These are phyloP conservation scores for Chloroceryle inda DNA, from an alignment of 2,797 vertebrate genomes.

Conservation along the genomic window DNA sequence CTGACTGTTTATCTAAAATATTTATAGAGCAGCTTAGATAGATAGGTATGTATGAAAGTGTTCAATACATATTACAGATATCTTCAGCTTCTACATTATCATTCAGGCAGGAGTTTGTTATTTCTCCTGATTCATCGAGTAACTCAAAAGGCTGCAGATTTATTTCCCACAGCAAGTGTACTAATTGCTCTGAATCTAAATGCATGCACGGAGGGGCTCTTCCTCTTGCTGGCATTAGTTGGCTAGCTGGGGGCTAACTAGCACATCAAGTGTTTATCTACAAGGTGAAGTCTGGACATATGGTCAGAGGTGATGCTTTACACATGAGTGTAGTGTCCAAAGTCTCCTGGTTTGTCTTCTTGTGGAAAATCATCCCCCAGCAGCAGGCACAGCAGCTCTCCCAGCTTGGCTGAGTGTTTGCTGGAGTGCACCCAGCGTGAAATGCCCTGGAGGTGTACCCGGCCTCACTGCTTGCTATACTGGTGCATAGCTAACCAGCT, in stretches of 20 bases:
- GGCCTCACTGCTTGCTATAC: not conserved
- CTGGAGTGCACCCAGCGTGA: accelerated
- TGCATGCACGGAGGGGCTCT: not conserved
- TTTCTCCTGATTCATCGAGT: conserved; percentile 4
- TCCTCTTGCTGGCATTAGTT: not conserved
- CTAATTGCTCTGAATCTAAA: not conserved
- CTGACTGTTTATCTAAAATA: conserved; percentile 40
- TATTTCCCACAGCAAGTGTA: not conserved
- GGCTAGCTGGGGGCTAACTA: not conserved
- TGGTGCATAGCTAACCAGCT: conserved; percentile 20
- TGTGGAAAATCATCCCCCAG: not conserved
- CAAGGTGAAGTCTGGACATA: accelerated
- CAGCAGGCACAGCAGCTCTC: not conserved
- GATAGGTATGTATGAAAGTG: not conserved
- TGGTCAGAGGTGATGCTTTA: not conserved
- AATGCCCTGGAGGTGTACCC: not conserved
- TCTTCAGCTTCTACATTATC: not conserved
- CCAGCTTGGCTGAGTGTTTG: accelerated
- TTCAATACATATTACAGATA: not conserved
- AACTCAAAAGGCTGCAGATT: not conserved
- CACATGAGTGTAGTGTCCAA: not conserved
- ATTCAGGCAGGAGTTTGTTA: not conserved
- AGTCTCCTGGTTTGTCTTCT: not conserved
- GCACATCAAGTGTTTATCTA: not conserved
- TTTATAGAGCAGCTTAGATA: conserved; percentile 12